These are phyloP conservation scores for Adelphocoris suturalis DNA, from an alignment of 2,888 invertebrate genomes.

Conservation along the genomic window DNA sequence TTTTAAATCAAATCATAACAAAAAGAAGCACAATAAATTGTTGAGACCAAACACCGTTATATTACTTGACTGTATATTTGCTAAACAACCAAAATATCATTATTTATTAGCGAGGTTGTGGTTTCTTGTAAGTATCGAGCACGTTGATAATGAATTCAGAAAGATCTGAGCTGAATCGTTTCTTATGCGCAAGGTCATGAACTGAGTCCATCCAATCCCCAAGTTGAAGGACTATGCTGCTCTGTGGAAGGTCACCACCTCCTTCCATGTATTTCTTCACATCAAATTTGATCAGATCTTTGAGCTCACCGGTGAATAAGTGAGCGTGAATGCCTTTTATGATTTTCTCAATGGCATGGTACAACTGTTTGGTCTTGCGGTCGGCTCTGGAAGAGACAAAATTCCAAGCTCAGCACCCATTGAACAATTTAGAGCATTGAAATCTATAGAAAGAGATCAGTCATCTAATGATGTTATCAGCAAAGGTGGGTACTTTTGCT, in stretches of 20 bases:
- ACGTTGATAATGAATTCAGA: slow-evolving; percentile 11
- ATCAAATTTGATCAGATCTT: slow-evolving; percentile 3
- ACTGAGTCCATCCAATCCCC: slow-evolving; percentile 8
- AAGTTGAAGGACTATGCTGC: not conserved
- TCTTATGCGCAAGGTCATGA: slow-evolving; percentile 28
- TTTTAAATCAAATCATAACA: too few relatives aligned
- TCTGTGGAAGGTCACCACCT: not conserved
- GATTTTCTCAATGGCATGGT: slow-evolving; percentile 46
- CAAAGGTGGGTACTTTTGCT: too few relatives aligned
- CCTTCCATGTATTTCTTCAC: not conserved
- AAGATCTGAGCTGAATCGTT: slow-evolving; percentile 52
- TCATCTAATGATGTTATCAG: too few relatives aligned
- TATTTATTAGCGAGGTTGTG: too few relatives aligned
- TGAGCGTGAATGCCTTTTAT: slow-evolving; percentile 47
- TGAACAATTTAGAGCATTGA: too few relatives aligned
- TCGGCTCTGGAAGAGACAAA: slow-evolving; percentile 35
- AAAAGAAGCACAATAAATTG: too few relatives aligned
- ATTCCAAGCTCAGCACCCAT: not conserved
- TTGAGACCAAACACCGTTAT: too few relatives aligned
- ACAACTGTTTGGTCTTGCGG: slow-evolving; percentile 58
- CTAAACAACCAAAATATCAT: too few relatives aligned
- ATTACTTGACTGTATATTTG: too few relatives aligned
- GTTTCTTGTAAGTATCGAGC: not conserved
- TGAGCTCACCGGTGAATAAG: not conserved
- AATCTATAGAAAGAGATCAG: too few relatives aligned